A percentile compares a stretch with the other conserved stretches of the same genome.
These are phyloP conservation scores for Netelia fuscicornis DNA, from an alignment of 2,888 invertebrate species.

Conservation along the genomic window DNA sequence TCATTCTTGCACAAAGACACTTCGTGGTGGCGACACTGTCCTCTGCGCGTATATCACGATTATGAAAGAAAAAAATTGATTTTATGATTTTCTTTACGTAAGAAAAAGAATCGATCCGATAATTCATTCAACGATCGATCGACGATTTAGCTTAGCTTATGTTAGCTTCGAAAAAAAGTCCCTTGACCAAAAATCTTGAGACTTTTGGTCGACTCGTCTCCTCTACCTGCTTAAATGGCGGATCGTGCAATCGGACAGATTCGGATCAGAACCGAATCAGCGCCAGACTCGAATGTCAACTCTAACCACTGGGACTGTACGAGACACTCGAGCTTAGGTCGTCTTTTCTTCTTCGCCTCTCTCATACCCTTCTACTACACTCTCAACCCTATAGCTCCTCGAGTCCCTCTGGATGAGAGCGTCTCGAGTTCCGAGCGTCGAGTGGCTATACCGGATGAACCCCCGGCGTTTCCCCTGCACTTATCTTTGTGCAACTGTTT, in stretches of 20 bases:
- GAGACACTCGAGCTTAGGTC: background rate
- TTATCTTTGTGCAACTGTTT: conserved; percentile 82
- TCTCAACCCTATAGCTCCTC: conserved; percentile 47
- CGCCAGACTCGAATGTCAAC: background rate
- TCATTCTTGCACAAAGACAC: conserved; percentile 45
- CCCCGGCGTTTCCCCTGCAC: conserved; percentile 71
- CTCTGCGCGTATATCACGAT: background rate
- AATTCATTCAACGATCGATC: background rate
- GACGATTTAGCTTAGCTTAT: too few relatives aligned
- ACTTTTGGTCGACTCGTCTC: too few relatives aligned
- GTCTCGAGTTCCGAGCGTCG: conserved; percentile 80
- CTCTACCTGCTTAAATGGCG: too few relatives aligned
- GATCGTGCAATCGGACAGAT: too few relatives aligned
- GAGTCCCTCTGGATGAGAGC: conserved; percentile 69
- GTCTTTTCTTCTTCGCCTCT: conserved; percentile 33
- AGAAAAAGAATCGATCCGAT: background rate
- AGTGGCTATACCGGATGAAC: conserved; percentile 68
- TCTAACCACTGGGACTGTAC: background rate
- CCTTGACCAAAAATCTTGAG: too few relatives aligned
- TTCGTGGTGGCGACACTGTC: background rate
- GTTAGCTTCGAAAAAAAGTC: too few relatives aligned
- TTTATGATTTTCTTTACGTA: background rate
- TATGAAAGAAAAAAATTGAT: background rate
- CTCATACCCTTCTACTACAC: background rate
- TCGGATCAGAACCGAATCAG: background rate